Percentiles rank a stretch among this genome's conserved stretches.
Evolutionary conservation across 2,888 invertebrate species (phyloP).

Genomic region (Tillus elongatus): DNA sequence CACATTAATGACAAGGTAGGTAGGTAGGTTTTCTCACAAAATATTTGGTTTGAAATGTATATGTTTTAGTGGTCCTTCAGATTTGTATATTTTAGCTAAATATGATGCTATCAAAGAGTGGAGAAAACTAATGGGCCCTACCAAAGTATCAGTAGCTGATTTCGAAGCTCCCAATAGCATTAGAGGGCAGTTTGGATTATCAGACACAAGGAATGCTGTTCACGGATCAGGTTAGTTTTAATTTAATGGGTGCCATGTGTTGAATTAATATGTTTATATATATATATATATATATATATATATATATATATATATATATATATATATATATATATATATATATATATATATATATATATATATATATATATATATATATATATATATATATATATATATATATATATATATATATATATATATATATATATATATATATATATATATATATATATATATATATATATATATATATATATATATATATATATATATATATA

Average conservation of each 20-base stretch:
- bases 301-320: no score
- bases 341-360: no score
- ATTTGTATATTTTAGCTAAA: constrained; percentile 68
- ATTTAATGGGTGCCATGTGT: neutral
- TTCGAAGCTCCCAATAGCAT: constrained; percentile 69
- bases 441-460: no score
- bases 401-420: no score
- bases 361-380: no score
- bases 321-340: no score
- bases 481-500: no score
- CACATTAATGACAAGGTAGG: constrained; percentile 72
- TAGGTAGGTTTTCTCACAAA: neutral
- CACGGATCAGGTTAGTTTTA: constrained; percentile 86
- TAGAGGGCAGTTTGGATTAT: constrained; percentile 76
- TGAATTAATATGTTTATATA: no score
- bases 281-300: constrained; percentile 10
- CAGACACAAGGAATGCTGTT: constrained; percentile 89
- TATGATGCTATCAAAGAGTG: constrained; percentile 69
- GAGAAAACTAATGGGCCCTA: constrained; percentile 82
- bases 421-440: no score
- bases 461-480: no score
- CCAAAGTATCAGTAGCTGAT: constrained; percentile 75
- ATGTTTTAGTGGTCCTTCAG: constrained; percentile 69
- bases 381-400: no score
- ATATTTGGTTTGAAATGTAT: constrained; percentile 5